Conservation (phyloP, 2,113 vertebrate species). For the Atractosteus spatula region DNA sequence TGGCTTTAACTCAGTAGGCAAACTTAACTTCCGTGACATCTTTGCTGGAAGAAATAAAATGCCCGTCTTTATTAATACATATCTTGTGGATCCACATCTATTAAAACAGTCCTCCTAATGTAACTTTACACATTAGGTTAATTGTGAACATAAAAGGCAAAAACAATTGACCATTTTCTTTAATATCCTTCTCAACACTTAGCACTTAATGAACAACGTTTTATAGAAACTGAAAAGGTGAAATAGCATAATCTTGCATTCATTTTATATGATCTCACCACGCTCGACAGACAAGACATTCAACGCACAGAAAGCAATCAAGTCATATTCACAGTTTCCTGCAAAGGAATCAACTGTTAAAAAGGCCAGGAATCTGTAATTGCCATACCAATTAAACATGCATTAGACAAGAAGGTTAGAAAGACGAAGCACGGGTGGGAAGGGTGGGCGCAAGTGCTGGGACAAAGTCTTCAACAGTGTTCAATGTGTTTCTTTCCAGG, state of each 20-base stretch:
- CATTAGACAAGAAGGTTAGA: slow-evolving; percentile 48
- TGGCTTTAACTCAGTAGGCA: slow-evolving; percentile 99
- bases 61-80: slow-evolving; percentile 82
- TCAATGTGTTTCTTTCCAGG: too few relatives aligned
- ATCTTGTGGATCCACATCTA: slow-evolving; percentile 51
- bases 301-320: slow-evolving; percentile 28
- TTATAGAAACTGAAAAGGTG: not conserved
- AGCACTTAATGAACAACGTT: not conserved
- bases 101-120: too few relatives aligned
- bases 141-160: not conserved
- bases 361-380: slow-evolving; percentile 43
- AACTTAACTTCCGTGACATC: slow-evolving; percentile 99
- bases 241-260: not conserved
- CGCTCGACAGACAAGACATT: slow-evolving; percentile 50
- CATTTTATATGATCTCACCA: slow-evolving; percentile 43
- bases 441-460: slow-evolving; percentile 1
- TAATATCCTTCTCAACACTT: not conserved
- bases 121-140: too few relatives aligned
- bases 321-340: not conserved
- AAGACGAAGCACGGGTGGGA: slow-evolving; percentile 25
- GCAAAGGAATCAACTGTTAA: slow-evolving; percentile 2
- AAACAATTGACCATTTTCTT: not conserved
- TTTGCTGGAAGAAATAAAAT: slow-evolving; percentile 98
- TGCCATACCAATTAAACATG: slow-evolving; percentile 67
- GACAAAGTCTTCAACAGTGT: too few relatives aligned